Evolutionary conservation across 2,888 invertebrate genomes (phyloP), one percentile per base, ranked within the genome.

Genomic region (Lithophane semibrunnea): DNA sequence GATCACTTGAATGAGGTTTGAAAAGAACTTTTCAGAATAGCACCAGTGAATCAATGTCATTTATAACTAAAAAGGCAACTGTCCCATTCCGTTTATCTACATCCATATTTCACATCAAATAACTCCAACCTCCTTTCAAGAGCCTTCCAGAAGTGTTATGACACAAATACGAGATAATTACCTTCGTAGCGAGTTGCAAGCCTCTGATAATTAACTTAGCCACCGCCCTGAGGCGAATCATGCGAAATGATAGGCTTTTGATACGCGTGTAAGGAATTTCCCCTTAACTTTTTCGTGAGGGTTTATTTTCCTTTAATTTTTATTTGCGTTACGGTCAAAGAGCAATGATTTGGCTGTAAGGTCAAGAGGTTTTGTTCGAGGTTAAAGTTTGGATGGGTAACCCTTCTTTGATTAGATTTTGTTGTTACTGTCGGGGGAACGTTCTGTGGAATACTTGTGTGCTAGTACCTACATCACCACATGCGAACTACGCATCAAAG

Each of bases 121-220:
- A 61, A 68, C 24, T 44, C 54, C 4, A 44, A 65, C 5, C 54
- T 54, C 21, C 61, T 44, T 56, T 63, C 42, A 61, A 65, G 44
- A 72, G 13, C 10, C 52, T 47, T 73, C n/a, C 24, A 37, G 47
- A 54, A 73, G 24, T 66, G n/a, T 75, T 82, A 69, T 72, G 56
- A 74, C 73, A 76, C 69, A 82, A 81, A 82, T 75, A 82, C 72
- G 49, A 85, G 78, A 85, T 87, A 85, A 85, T 85, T 82, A 82
- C 86, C 64, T 66, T 18, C 21, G 72, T 56, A 82, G 60, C 37
- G 70, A 67, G 58, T 85, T 74, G 72, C 82, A 82, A 67, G 82
- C 66, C 71, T 42, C 67, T 58, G 37, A 78, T 85, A 78, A 85
- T 87, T 85, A 76, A 67, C 72, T 87, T 78, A 69, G 63, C 74